Conservation (phyloP, 2,888 invertebrate genomes). For the Drosophila affinis region DNA sequence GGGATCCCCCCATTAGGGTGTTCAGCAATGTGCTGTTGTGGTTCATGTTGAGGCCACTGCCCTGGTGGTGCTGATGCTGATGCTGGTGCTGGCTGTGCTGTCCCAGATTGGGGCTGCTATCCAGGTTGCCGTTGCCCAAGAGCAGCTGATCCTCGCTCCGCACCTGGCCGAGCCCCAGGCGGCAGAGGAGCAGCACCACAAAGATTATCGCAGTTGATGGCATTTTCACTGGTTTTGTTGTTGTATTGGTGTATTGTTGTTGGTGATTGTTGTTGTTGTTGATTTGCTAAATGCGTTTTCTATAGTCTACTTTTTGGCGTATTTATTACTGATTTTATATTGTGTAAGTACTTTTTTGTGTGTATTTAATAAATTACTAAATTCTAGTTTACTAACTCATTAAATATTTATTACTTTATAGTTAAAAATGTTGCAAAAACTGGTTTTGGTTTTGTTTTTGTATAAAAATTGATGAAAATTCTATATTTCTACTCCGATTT, state of each 20-base stretch:
- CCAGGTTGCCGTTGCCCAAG: slow-evolving; percentile 36
- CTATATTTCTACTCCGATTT: slow-evolving; percentile 46
- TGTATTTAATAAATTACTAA: slow-evolving; percentile 73
- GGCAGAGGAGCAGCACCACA: slow-evolving; percentile 54
- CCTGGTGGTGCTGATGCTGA: slow-evolving; percentile 34
- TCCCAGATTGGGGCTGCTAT: slow-evolving; percentile 33
- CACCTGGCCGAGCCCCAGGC: slow-evolving; percentile 58
- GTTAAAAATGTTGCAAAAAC: slow-evolving; percentile 12
- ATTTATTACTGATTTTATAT: slow-evolving; percentile 7
- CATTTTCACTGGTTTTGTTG: slow-evolving; percentile 31
- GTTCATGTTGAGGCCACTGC: slow-evolving; percentile 52
- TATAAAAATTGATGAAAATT: slow-evolving; percentile 50
- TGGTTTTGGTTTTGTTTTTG: slow-evolving; percentile 11
- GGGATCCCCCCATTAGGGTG: slow-evolving; percentile 53
- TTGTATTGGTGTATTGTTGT: slow-evolving; percentile 18
- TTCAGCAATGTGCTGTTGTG: slow-evolving; percentile 74
- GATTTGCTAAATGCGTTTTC: slow-evolving; percentile 44
- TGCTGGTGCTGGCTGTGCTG: slow-evolving; percentile 48
- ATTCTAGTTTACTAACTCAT: slow-evolving; percentile 47
- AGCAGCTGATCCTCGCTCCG: slow-evolving; percentile 37
- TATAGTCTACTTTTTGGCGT: slow-evolving; percentile 78
- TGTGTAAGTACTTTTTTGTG: slow-evolving; percentile 62
- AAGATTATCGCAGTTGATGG: slow-evolving; percentile 53
- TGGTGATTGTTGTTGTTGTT: slow-evolving; percentile 27
- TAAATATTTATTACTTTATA: slow-evolving; percentile 30